Evolutionary conservation across 2,797 vertebrate species (phyloP).

Genomic region (Erethizon dorsatum): DNA sequence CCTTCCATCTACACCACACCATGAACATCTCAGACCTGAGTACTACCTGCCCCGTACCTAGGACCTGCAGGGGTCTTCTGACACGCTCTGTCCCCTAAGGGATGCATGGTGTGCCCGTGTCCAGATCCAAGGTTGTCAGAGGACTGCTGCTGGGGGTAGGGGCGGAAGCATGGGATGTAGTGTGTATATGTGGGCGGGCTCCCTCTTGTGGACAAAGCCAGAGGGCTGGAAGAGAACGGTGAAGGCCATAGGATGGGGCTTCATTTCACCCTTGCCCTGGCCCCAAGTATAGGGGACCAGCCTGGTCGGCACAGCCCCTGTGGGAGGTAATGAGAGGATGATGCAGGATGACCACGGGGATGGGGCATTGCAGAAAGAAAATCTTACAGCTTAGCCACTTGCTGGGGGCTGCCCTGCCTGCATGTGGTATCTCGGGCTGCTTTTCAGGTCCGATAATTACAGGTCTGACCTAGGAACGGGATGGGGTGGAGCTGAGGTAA

Average conservation of each 20-base stretch:
- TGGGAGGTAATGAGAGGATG: background rate
- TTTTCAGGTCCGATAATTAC: conserved; percentile 84
- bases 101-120: background rate
- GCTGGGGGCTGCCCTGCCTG: conserved; percentile 77
- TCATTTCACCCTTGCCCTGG: background rate
- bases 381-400: conserved; percentile 50
- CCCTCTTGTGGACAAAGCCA: background rate
- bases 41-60: background rate
- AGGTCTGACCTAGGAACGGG: conserved; percentile 78
- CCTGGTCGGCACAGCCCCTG: background rate
- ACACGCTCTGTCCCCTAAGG: background rate
- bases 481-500: conserved; percentile 81
- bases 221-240: background rate
- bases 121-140: background rate
- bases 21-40: background rate
- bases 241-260: background rate
- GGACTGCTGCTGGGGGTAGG: background rate
- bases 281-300: background rate
- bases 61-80: background rate
- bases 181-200: background rate
- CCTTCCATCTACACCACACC: background rate
- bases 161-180: background rate
- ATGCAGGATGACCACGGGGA: background rate
- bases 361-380: conserved; percentile 55
- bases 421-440: conserved; percentile 77